These are phyloP conservation scores for Thomomys bottae DNA, from an alignment of 2,113 vertebrate species.

Conservation along the genomic window DNA sequence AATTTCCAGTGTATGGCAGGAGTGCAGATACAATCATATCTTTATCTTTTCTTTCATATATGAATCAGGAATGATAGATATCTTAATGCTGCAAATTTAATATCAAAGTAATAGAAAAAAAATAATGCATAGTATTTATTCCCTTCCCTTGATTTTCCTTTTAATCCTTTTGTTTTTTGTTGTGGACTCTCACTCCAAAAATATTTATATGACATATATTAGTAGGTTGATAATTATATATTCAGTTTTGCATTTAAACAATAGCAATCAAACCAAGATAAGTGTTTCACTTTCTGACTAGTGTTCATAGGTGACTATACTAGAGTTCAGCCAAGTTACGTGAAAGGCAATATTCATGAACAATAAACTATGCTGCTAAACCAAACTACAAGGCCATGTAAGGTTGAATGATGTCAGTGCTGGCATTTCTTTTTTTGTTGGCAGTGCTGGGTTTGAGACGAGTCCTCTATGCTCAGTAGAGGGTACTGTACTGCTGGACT, in stretches of 20 bases:
- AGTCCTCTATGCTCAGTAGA: too few relatives aligned
- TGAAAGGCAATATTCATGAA: not conserved
- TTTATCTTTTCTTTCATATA: not conserved
- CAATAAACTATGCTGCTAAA: not conserved
- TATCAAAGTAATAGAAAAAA: not conserved
- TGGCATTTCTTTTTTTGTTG: too few relatives aligned
- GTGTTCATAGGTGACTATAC: not conserved
- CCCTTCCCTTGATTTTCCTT: not conserved
- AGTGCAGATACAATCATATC: not conserved
- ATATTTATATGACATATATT: too few relatives aligned
- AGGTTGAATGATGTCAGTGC: not conserved
- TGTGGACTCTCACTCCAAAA: not conserved
- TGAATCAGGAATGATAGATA: not conserved
- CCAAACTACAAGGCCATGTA: not conserved
- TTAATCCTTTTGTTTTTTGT: not conserved
- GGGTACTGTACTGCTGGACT: too few relatives aligned
- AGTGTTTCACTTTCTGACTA: slow-evolving; percentile 1
- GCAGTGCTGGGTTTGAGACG: too few relatives aligned
- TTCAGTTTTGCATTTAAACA: not conserved
- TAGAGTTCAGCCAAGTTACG: not conserved
- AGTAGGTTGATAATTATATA: not conserved
- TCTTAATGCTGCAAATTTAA: not conserved
- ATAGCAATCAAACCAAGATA: not conserved
- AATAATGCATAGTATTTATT: not conserved
- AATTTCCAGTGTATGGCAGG: not conserved